Base-by-base conservation (phyloP, 2,888 invertebrate genomes). In the Leucoma salicis region DNA sequence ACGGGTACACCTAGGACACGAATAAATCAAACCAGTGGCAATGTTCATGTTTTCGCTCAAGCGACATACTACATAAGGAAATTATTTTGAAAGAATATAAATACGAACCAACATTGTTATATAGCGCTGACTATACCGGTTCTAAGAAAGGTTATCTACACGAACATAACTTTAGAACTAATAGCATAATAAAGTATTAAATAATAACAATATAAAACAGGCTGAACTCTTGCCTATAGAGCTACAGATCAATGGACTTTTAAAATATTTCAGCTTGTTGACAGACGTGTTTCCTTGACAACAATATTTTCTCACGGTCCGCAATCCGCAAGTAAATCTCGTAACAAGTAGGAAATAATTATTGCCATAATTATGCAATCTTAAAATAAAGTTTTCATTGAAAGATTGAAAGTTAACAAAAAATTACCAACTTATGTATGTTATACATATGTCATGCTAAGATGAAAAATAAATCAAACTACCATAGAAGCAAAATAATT, bases 1-100 rank as follows among this genome's bases (percentile, higher is more conserved):
- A 77, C 85, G 83, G 86, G 85, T 83, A 82, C 63, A 82, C 82
- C 64, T 58, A 51, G 62, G 77, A 77, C 74, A 77, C 6, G 2
- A 5, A 6, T n/a, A n/a, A n/a, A n/a, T n/a, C n/a, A n/a, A n/a
- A n/a, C n/a, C n/a, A n/a, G n/a, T n/a, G n/a, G n/a, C n/a, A n/a
- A n/a, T n/a, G n/a, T n/a, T n/a, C n/a, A n/a, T n/a, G n/a, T n/a
- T n/a, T n/a, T n/a, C n/a, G n/a, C n/a, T n/a, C n/a, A n/a, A n/a
- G n/a, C n/a, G n/a, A n/a, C n/a, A n/a, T n/a, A n/a, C n/a, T n/a
- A n/a, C n/a, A n/a, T n/a, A n/a, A n/a, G n/a, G n/a, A n/a, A n/a
- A n/a, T n/a, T n/a, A n/a, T n/a, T n/a, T n/a, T n/a, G n/a, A n/a
- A n/a, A n/a, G n/a, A n/a, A n/a, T n/a, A n/a, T n/a, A n/a, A n/a